Percentiles rank a stretch among this genome's conserved stretches.
phyloP scores from a whole-genome alignment of 2,888 invertebrate genomes.

The Nowickia ferox region DNA sequence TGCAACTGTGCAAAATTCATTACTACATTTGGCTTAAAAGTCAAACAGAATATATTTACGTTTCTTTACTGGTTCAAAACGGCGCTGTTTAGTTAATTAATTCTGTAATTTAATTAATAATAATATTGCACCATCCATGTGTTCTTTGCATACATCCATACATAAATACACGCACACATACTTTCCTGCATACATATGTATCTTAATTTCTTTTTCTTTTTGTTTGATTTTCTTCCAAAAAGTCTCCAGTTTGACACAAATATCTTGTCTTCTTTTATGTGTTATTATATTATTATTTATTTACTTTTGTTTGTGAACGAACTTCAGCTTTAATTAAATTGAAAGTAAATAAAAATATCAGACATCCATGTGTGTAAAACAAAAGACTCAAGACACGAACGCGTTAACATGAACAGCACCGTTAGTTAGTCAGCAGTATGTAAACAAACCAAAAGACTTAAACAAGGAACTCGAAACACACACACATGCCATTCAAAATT shows the following conservation, averaged over 20 bases:
- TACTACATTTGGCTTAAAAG: too few relatives aligned
- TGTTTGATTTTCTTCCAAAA: not conserved
- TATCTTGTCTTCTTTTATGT: not conserved
- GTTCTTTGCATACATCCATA: too few relatives aligned
- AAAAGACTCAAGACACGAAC: constrained; percentile 54
- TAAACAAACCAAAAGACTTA: constrained; percentile 36
- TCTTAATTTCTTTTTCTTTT: not conserved
- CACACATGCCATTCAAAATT: not conserved
- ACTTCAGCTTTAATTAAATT: constrained; percentile 54
- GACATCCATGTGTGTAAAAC: not conserved
- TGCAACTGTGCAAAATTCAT: too few relatives aligned
- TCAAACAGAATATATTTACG: too few relatives aligned
- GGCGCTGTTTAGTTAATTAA: too few relatives aligned
- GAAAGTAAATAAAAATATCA: constrained; percentile 25
- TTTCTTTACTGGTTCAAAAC: too few relatives aligned
- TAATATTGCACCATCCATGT: too few relatives aligned
- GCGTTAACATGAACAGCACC: constrained; percentile 19
- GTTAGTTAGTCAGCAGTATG: constrained; percentile 6
- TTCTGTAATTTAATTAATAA: too few relatives aligned
- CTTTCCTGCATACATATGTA: too few relatives aligned
- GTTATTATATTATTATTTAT: not conserved
- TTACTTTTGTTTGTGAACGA: constrained; percentile 10
- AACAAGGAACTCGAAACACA: constrained; percentile 31
- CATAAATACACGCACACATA: too few relatives aligned
- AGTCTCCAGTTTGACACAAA: not conserved